Base-by-base conservation (phyloP, 92 coral and sea anemone genomes). In the Anthopleura xanthogrammica region DNA sequence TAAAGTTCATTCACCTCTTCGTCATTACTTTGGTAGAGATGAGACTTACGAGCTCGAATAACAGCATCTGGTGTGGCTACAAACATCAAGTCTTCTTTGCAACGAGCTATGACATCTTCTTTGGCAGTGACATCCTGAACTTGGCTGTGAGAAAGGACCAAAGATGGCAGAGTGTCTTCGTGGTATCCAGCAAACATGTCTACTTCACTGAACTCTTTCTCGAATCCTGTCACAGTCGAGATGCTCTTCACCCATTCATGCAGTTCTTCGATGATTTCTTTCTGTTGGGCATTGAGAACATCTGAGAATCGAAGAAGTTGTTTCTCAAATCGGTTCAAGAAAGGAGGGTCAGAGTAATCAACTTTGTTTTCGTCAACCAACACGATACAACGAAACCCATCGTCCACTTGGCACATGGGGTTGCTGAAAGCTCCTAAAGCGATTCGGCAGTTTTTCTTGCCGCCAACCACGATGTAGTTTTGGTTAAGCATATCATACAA, bases 401-500 rank as follows among this genome's bases (percentile, higher is more conserved):
- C 99, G 84, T 96, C 94, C 11, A 96, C 99, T 77, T 96, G 99
- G 78, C 99, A 96, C 96, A 96, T 92, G 11, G 99, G 99, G 71
- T 96, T 96, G 82, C 99, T 96, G 83, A 87, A 96, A 16, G 99
- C 94, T 17, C 99, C 99, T 10, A 96, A 94, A 3, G 99, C 99
- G 62, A 96, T 93, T 71, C 99, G 90, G 86, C 99, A 96, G 76
- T 94, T 96, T 75, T 91, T 94, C 88, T 93, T 94, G 16, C 97
- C 97, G 16, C 99, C 99, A 29, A 96, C 99, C 8, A 96, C 98
- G 3, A 95, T 90, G 86, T 96, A 96, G 75, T 96, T 96, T 88
- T 96, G 99, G 83, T 96, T 96, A 12, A 96, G 88, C 99, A 96
- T 96, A 85, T 96, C 99, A 77, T 96, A 96, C 77, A 96, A 91